Conservation (phyloP, 2,888 invertebrate species). For the Sepioteuthis lessoniana region DNA sequence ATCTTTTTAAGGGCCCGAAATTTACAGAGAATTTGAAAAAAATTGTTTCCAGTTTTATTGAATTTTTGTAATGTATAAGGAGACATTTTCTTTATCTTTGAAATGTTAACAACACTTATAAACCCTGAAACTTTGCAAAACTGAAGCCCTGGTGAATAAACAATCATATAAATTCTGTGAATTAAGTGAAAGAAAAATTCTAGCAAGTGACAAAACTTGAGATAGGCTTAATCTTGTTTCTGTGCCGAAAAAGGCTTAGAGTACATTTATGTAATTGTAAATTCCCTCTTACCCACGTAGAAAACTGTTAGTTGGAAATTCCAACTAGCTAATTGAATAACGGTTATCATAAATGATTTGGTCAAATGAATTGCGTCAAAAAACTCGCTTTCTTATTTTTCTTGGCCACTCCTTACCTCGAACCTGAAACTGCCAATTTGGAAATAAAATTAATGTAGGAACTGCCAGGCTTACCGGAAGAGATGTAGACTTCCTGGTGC, state of each 20-base stretch:
- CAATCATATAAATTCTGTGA: too few relatives aligned
- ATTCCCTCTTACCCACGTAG: background rate
- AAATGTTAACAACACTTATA: too few relatives aligned
- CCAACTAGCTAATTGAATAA: background rate
- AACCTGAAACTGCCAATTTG: constrained; percentile 4
- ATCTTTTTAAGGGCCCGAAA: too few relatives aligned
- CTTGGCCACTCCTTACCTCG: background rate
- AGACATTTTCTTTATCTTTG: too few relatives aligned
- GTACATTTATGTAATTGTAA: background rate
- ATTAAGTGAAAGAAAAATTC: too few relatives aligned
- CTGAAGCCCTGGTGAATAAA: too few relatives aligned
- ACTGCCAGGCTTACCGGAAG: background rate
- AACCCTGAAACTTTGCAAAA: too few relatives aligned
- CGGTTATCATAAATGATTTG: background rate
- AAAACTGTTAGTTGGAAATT: background rate
- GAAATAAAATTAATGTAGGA: background rate
- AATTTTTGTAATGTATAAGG: rapidly evolving
- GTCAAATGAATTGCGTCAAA: background rate
- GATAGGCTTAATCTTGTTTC: too few relatives aligned
- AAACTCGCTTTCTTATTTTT: background rate
- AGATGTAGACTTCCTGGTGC: constrained; percentile 33
- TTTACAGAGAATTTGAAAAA: too few relatives aligned
- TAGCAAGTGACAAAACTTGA: too few relatives aligned
- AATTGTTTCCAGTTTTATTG: too few relatives aligned
- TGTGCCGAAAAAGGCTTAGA: background rate